These are phyloP conservation scores for Vanessa atalanta DNA, from an alignment of 1,140 invertebrate genomes.

Conservation along the genomic window DNA sequence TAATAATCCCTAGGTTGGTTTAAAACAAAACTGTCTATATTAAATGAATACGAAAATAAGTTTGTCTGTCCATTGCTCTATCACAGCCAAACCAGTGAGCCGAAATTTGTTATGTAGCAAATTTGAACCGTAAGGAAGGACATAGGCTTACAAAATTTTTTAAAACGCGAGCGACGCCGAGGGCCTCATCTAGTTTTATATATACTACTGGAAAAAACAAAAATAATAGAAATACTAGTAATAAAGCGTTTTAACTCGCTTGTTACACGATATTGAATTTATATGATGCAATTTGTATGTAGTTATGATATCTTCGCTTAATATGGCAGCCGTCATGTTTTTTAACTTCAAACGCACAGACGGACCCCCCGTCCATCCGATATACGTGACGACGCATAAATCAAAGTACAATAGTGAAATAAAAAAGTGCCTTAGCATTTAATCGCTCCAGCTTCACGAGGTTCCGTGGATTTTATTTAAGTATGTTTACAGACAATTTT, in stretches of 20 bases:
- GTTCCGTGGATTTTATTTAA: conserved; percentile 21
- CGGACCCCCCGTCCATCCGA: conserved; percentile 38
- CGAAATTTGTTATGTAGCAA: too few relatives aligned
- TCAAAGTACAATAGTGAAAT: conserved; percentile 51
- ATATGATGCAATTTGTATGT: not conserved
- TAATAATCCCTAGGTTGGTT: too few relatives aligned
- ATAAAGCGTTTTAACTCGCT: not conserved
- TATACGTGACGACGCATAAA: conserved; percentile 55
- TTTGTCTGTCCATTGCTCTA: too few relatives aligned
- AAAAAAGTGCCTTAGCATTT: conserved; percentile 40
- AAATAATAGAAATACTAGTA: not conserved
- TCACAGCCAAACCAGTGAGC: too few relatives aligned
- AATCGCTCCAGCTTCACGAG: conserved; percentile 6
- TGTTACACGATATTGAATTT: not conserved
- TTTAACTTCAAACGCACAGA: conserved; percentile 36
- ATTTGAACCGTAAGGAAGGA: too few relatives aligned
- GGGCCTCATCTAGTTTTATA: too few relatives aligned
- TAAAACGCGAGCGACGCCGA: too few relatives aligned
- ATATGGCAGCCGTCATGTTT: conserved; percentile 47
- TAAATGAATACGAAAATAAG: too few relatives aligned
- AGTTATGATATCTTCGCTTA: conserved; percentile 38
- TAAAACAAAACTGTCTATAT: too few relatives aligned
- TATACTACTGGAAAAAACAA: not conserved
- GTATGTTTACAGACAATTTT: not conserved
- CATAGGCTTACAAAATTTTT: too few relatives aligned